A percentile compares a stretch with the other conserved stretches of the same genome.
phyloP scores from a whole-genome alignment of 1,140 invertebrate species.

The Carcinoscorpius rotundicauda region DNA sequence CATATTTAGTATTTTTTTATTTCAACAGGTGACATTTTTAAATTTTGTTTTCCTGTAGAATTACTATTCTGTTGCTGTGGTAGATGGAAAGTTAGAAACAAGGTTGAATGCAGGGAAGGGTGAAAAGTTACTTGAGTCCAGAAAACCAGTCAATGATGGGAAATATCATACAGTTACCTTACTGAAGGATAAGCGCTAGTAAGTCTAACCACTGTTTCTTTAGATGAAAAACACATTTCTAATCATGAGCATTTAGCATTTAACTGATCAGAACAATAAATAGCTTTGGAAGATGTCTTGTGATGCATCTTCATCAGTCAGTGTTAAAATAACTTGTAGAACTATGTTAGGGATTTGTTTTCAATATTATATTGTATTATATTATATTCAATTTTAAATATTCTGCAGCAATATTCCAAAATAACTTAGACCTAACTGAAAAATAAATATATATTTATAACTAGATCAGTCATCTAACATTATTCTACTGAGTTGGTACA shows the following conservation, averaged over 20 bases:
- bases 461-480: too few species aligned
- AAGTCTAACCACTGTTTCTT: constrained; percentile 11
- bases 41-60: constrained; percentile 30
- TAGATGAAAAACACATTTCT: constrained; percentile 4
- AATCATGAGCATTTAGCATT: not conserved
- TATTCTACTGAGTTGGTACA: too few species aligned
- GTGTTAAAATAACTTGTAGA: not conserved
- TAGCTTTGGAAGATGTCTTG: not conserved
- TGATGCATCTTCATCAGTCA: not conserved
- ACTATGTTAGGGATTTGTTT: not conserved
- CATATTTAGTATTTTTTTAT: too few species aligned
- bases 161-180: constrained; percentile 24
- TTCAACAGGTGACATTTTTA: too few species aligned
- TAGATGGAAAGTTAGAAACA: constrained; percentile 49
- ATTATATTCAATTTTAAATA: too few species aligned
- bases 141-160: constrained; percentile 24
- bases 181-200: constrained; percentile 21
- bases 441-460: too few species aligned
- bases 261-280: too few species aligned
- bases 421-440: too few species aligned
- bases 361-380: too few species aligned
- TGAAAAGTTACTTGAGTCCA: constrained; percentile 35
- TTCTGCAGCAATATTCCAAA: too few species aligned
- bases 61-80: constrained; percentile 53
- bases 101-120: constrained; percentile 54